These are phyloP conservation scores for Microcebus lehilahytsara DNA, from an alignment of 2,113 vertebrate species.

Conservation along the genomic window DNA sequence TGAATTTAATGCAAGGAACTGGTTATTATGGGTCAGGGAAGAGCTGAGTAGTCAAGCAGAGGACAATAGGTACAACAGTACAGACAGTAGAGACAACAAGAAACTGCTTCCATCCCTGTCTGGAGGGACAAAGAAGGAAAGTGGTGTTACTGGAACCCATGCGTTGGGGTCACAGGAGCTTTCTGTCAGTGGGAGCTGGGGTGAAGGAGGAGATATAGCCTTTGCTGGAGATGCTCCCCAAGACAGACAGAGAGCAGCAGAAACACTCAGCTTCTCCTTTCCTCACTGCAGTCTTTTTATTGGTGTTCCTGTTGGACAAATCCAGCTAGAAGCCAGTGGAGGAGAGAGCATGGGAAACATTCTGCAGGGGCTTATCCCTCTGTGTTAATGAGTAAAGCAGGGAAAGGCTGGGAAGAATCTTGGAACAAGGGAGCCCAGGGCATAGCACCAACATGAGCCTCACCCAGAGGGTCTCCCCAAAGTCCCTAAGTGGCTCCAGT, in stretches of 20 bases:
- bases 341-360: background rate
- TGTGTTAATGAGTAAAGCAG: background rate
- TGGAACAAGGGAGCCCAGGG: background rate
- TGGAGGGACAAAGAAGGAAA: background rate
- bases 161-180: background rate
- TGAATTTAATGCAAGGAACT: background rate
- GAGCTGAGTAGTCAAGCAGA: background rate
- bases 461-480: background rate
- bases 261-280: background rate
- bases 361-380: background rate
- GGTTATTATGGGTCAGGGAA: background rate
- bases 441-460: background rate
- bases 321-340: background rate
- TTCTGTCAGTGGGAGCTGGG: background rate
- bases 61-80: background rate
- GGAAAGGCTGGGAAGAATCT: background rate
- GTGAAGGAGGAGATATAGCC: background rate
- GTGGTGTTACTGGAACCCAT: background rate
- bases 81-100: background rate
- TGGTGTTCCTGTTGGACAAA: background rate
- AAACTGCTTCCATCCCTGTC: background rate
- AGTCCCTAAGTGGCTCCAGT: background rate
- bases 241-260: background rate
- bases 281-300: background rate
- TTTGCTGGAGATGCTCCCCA: background rate